Evolutionary conservation across 2,888 invertebrate species (phyloP), one percentile per base, ranked within the genome.

Genomic region (Troides helena): DNA sequence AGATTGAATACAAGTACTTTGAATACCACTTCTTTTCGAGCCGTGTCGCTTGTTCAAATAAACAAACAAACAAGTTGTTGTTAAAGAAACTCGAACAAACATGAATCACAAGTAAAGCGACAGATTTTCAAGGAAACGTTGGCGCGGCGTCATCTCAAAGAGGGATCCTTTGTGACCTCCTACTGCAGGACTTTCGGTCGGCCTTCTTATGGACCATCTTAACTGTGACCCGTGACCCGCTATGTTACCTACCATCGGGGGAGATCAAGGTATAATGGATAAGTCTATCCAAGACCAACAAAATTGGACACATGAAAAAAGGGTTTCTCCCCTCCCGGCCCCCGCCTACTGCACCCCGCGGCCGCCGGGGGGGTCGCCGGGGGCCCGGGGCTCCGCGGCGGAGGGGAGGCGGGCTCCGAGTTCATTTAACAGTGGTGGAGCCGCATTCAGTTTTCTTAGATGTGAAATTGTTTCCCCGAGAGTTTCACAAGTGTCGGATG

Each of bases 101-200:
- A 66, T 39, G 23, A 61, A 61, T 66, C 61, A 50, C 39, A 43
- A 63, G 64, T 62, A 65, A 72, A 70, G 67, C 65, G 72, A 67
- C 68, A 72, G 70, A 72, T 73, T 72, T 71, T 67, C 66, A 70
- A 73, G 65, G 72, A 73, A 72, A 71, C 69, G 70, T 69, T 65
- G 69, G 69, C 69, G 73, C 72, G 71, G 72, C 70, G 68, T 71
- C 71, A 72, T 71, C 67, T 69, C 61, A 70, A 71, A 71, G 71
- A 70, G 36, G 50, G 10, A 18, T 63, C 63, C 68, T 68, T 68
- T 63, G 68, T 53, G 68, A 63, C 63, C 63, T 68, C 68, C 17
- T 39, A n/a, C 59, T 56, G 68, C 59, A 64, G 17, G 59, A 64
- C 53, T 30, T 30, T 67, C 57, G 65, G 65, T 67, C 72, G 67